Conservation (phyloP, 1,140 invertebrate genomes). For the Trichonephila inaurata region DNA sequence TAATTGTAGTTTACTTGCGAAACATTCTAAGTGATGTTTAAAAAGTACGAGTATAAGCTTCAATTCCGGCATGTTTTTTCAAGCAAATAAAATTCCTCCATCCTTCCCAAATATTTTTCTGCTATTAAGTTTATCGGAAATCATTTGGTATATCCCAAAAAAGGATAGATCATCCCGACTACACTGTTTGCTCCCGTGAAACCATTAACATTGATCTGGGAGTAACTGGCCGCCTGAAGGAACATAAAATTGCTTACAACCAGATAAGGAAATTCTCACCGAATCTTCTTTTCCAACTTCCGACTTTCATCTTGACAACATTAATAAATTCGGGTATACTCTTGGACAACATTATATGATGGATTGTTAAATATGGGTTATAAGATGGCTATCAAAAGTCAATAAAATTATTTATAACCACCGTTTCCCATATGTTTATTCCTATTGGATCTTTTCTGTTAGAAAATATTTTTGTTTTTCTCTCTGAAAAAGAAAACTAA, state of each 20-base stretch:
- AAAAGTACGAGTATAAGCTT: too few relatives aligned
- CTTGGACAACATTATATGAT: slow-evolving; percentile 6
- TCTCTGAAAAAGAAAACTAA: neutral
- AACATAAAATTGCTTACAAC: slow-evolving; percentile 29
- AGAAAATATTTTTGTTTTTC: neutral
- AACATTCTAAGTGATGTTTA: too few relatives aligned
- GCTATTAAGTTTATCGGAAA: slow-evolving; percentile 26
- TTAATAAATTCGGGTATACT: neutral
- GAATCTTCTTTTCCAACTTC: neutral
- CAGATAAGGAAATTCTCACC: slow-evolving; percentile 18
- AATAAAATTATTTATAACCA: slow-evolving; percentile 12
- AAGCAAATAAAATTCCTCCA: too few relatives aligned
- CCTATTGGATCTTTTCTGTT: neutral
- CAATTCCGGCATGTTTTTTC: too few relatives aligned
- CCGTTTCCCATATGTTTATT: neutral
- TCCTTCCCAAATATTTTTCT: too few relatives aligned
- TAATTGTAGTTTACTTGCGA: too few relatives aligned
- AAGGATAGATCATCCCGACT: neutral
- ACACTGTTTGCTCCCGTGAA: slow-evolving; percentile 23
- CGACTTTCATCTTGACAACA: slow-evolving; percentile 6
- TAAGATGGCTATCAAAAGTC: neutral
- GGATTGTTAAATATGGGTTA: neutral
- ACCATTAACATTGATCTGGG: slow-evolving; percentile 32
- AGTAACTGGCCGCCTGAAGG: neutral
- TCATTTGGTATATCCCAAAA: neutral